phyloP scores from a whole-genome alignment of 2,888 invertebrate genomes.

The Petrolisthes cinctipes region DNA sequence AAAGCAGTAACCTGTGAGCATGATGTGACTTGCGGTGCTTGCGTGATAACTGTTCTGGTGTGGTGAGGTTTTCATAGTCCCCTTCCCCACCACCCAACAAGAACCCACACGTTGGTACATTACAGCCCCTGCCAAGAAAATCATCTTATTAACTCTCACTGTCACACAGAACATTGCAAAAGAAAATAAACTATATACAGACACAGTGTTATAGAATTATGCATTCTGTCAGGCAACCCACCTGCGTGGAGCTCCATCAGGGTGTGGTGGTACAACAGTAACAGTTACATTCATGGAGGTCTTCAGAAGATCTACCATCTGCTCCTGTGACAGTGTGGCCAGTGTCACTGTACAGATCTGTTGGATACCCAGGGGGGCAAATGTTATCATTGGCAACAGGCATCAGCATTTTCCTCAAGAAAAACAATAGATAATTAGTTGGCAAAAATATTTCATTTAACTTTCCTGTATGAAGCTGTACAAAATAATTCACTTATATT shows the following conservation, averaged over 20 bases:
- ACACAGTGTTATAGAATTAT: not conserved
- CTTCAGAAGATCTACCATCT: constrained; percentile 91
- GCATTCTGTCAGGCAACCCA: constrained; percentile 67
- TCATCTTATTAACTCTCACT: too few species aligned
- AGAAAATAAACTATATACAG: not conserved
- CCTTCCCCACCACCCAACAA: constrained; percentile 76
- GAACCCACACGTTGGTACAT: constrained; percentile 75
- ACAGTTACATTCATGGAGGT: constrained; percentile 89
- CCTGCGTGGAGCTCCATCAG: constrained; percentile 77
- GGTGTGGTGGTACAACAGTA: constrained; percentile 81
- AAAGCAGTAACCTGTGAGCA: constrained; percentile 11
- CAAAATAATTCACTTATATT: not conserved
- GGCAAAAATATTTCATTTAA: not conserved
- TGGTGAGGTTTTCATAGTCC: constrained; percentile 79
- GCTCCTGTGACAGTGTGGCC: constrained; percentile 88
- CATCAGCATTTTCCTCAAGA: not conserved
- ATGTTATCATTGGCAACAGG: constrained; percentile 5
- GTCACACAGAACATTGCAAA: not conserved
- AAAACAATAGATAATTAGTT: not conserved
- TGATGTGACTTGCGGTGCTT: constrained; percentile 50
- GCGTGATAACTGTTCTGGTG: constrained; percentile 69
- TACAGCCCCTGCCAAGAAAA: constrained; percentile 73
- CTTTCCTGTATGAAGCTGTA: not conserved
- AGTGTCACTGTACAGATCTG: constrained; percentile 88
- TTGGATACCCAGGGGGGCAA: constrained; percentile 14